Conservation (phyloP, 2,888 invertebrate species). For the Empis stercorea region DNA sequence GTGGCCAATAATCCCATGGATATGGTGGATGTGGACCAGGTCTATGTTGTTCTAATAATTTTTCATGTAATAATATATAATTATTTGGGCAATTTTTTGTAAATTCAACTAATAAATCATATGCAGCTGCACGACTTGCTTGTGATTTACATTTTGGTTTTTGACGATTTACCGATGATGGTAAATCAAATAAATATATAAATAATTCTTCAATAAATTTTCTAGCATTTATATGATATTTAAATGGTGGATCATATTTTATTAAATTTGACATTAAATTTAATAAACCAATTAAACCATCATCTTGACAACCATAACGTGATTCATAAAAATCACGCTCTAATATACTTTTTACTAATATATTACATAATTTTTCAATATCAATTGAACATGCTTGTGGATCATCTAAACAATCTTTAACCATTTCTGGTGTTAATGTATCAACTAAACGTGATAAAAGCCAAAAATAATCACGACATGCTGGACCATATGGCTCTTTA, state of each 20-base stretch:
- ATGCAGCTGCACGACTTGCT: slow-evolving; percentile 78
- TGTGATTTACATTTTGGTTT: slow-evolving; percentile 90
- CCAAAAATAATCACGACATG: slow-evolving; percentile 92
- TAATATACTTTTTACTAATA: slow-evolving; percentile 61
- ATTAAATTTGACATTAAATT: slow-evolving; percentile 77
- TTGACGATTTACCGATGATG: slow-evolving; percentile 70
- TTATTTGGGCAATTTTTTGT: slow-evolving; percentile 75
- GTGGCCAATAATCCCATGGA: slow-evolving; percentile 97
- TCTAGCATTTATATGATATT: slow-evolving; percentile 63
- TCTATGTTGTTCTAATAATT: slow-evolving; percentile 74
- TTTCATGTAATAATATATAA: slow-evolving; percentile 70
- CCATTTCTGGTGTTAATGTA: slow-evolving; percentile 64
- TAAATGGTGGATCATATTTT: slow-evolving; percentile 79
- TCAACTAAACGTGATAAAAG: slow-evolving; percentile 78
- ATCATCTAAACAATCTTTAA: slow-evolving; percentile 50
- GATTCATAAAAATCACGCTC: slow-evolving; percentile 72
- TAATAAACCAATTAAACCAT: slow-evolving; percentile 77
- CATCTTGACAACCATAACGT: slow-evolving; percentile 74
- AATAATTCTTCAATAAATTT: slow-evolving; percentile 50
- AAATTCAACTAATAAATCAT: slow-evolving; percentile 79
- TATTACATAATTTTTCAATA: slow-evolving; percentile 59
- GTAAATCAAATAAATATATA: slow-evolving; percentile 79
- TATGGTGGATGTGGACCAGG: slow-evolving; percentile 73
- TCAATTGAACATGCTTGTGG: slow-evolving; percentile 46
- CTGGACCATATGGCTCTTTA: slow-evolving; percentile 88